These are phyloP conservation scores for Pionites leucogaster DNA, from an alignment of 2,113 vertebrate genomes.

Conservation along the genomic window DNA sequence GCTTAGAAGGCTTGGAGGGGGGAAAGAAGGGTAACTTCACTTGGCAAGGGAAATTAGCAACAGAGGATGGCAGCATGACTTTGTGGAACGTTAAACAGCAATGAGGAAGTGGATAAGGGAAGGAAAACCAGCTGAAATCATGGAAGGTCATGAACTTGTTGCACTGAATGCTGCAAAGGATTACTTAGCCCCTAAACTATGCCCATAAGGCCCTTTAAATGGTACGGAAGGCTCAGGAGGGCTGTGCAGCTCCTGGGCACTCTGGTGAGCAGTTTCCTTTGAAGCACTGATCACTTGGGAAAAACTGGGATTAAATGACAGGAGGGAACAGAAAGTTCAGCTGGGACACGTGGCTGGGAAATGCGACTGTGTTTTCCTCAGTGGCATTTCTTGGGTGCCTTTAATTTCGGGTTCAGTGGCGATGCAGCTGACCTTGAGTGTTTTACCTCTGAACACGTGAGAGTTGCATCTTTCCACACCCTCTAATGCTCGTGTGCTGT, in stretches of 20 bases:
- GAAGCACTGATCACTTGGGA: not conserved
- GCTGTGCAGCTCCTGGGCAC: not conserved
- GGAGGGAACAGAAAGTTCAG: slow-evolving; percentile 29
- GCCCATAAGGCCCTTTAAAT: not conserved
- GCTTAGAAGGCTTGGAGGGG: not conserved
- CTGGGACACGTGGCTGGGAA: not conserved
- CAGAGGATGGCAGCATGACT: not conserved
- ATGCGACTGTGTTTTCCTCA: not conserved
- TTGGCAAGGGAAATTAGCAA: not conserved
- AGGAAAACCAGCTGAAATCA: not conserved
- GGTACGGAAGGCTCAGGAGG: not conserved
- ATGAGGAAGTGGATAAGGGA: not conserved
- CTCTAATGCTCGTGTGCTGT: not conserved
- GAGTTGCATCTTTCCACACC: not conserved
- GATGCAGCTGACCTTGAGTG: not conserved
- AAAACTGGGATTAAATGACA: slow-evolving; percentile 35
- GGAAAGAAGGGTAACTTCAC: not conserved
- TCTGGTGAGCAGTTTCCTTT: not conserved
- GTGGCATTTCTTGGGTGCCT: not conserved
- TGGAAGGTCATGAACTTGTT: not conserved
- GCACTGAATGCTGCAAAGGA: not conserved
- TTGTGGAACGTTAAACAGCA: not conserved
- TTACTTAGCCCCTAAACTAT: not conserved
- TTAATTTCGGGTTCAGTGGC: not conserved
- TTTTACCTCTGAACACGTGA: not conserved